Conservation (phyloP, 2,113 vertebrate species). For the Neopipo cinnamomea region DNA sequence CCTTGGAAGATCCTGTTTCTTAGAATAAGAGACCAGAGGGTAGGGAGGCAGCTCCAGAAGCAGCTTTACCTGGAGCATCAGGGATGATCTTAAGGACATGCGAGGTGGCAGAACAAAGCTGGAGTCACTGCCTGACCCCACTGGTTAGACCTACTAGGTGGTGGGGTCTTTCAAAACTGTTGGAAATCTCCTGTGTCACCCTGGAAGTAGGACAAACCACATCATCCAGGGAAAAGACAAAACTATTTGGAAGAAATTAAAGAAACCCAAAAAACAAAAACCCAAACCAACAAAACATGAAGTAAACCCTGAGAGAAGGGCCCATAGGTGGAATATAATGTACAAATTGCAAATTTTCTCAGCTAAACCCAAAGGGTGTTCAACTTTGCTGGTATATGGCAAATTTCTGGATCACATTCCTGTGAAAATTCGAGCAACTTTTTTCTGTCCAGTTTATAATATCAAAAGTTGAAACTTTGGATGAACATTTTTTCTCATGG, state of each 20-base stretch:
- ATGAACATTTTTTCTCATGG: not conserved
- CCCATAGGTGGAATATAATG: not conserved
- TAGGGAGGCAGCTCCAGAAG: not conserved
- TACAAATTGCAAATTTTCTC: not conserved
- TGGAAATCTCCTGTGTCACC: not conserved
- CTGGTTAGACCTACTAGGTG: not conserved
- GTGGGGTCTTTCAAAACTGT: not conserved
- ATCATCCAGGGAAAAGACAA: not conserved
- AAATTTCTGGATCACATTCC: not conserved
- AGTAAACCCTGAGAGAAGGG: not conserved
- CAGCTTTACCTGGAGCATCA: not conserved
- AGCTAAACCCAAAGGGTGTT: not conserved
- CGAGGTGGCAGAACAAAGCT: accelerated
- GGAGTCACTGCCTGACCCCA: not conserved
- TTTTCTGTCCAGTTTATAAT: not conserved
- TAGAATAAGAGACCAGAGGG: not conserved
- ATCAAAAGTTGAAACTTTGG: not conserved
- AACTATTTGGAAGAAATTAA: not conserved
- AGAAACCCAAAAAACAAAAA: not conserved
- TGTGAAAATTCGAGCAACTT: not conserved
- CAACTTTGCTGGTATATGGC: not conserved
- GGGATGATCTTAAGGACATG: accelerated
- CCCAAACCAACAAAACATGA: not conserved
- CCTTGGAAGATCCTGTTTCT: not conserved
- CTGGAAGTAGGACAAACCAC: not conserved